Percentiles rank a stretch among this genome's conserved stretches.
Conservation (phyloP, 2,888 invertebrate species). For the Celastrina argiolus region DNA sequence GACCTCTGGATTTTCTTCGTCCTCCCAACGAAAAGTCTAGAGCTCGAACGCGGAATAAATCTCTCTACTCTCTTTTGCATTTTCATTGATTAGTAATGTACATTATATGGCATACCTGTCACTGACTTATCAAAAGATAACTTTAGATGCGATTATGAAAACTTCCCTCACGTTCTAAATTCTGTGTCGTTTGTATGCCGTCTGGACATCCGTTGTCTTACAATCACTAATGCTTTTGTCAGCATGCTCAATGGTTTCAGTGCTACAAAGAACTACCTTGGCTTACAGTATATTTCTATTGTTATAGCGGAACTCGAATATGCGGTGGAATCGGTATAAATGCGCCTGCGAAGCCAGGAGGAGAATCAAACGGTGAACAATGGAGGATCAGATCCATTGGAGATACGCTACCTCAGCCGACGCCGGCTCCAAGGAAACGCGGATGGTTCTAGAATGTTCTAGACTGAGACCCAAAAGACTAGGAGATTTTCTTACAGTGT, state of each 20-base stretch:
- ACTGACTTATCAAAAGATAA: no score
- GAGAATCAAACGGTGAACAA: slow-evolving; percentile 32
- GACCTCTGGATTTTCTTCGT: no score
- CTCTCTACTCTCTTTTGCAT: no score
- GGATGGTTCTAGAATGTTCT: slow-evolving; percentile 6
- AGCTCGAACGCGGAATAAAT: no score
- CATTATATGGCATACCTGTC: no score
- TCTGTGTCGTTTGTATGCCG: slow-evolving; percentile 25
- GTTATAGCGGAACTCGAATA: slow-evolving; percentile 67
- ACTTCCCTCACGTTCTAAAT: neutral
- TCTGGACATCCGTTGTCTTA: slow-evolving; percentile 68
- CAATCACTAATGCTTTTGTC: slow-evolving; percentile 37
- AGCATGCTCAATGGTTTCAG: no score
- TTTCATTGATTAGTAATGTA: no score
- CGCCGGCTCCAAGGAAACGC: neutral
- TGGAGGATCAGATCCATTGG: neutral
- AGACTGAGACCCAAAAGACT: slow-evolving; percentile 6
- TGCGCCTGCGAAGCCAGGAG: slow-evolving; percentile 57
- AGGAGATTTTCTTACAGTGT: slow-evolving; percentile 16
- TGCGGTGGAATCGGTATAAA: slow-evolving; percentile 72
- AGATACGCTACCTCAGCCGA: neutral
- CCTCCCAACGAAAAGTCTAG: no score
- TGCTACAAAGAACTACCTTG: slow-evolving; percentile 23
- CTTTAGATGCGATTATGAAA: neutral
- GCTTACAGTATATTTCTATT: slow-evolving; percentile 40